phyloP scores from a whole-genome alignment of 2,888 invertebrate genomes.

The Ennomos erosarius region DNA sequence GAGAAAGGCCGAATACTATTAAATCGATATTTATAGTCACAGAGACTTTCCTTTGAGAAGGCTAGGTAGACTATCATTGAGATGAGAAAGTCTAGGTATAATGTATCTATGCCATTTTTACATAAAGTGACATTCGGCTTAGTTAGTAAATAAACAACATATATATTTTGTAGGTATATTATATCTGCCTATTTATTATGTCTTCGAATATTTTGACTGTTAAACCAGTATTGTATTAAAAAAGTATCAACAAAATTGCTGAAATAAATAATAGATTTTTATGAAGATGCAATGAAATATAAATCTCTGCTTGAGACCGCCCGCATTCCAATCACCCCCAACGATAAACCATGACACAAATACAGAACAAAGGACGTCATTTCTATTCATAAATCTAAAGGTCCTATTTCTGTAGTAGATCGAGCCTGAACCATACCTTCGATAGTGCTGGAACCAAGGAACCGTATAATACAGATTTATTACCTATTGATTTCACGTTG shows the following conservation, averaged over 20 bases:
- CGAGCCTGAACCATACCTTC: slow-evolving; percentile 24
- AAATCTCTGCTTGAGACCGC: slow-evolving; percentile 2
- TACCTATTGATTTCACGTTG: slow-evolving; percentile 33
- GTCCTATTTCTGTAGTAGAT: slow-evolving; percentile 21
- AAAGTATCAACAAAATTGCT: too few relatives aligned
- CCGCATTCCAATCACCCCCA: slow-evolving; percentile 6
- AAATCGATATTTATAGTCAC: slow-evolving; percentile 24
- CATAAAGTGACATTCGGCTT: background rate
- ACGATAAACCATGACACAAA: slow-evolving; percentile 23
- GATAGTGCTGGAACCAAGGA: slow-evolving; percentile 36
- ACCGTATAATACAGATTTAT: slow-evolving; percentile 41
- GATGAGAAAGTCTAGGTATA: slow-evolving; percentile 10
- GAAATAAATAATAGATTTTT: too few relatives aligned
- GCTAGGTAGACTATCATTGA: slow-evolving; percentile 17
- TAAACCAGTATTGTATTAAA: too few relatives aligned
- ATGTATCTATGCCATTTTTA: slow-evolving; percentile 1
- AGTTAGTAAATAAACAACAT: background rate
- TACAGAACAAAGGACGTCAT: slow-evolving; percentile 28
- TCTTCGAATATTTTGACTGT: too few relatives aligned
- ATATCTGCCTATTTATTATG: too few relatives aligned
- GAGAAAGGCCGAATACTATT: slow-evolving; percentile 25
- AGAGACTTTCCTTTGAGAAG: slow-evolving; percentile 23
- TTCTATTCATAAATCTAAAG: slow-evolving; percentile 32
- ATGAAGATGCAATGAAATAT: slow-evolving; percentile 2
- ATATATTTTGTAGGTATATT: too few relatives aligned